These are phyloP conservation scores for Rostratula benghalensis DNA, from an alignment of 2,113 vertebrate genomes.

Conservation along the genomic window DNA sequence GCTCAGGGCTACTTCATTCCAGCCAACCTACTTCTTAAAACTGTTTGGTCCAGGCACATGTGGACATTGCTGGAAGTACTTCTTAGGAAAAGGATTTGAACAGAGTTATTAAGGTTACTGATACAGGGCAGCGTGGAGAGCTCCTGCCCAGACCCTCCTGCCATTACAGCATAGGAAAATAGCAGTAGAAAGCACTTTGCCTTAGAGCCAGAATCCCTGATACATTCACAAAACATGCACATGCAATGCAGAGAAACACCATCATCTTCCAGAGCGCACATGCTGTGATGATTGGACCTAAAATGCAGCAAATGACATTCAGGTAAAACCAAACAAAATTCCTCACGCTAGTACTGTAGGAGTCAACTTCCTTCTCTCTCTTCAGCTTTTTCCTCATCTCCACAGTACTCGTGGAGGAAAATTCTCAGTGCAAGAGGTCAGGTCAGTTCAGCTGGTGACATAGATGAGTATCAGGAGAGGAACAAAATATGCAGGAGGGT, in stretches of 20 bases:
- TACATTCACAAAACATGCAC: background rate
- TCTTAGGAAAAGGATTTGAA: conserved; percentile 2
- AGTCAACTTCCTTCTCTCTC: background rate
- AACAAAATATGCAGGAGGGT: background rate
- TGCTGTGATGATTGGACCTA: background rate
- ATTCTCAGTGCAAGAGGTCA: background rate
- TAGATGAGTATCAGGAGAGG: background rate
- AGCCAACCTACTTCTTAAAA: background rate
- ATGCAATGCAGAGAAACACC: rapidly evolving
- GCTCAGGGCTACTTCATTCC: background rate
- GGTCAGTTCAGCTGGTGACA: background rate
- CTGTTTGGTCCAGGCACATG: background rate
- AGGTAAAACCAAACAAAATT: background rate
- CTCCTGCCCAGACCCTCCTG: background rate
- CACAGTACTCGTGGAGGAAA: background rate
- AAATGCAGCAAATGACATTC: background rate
- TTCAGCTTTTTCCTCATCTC: background rate
- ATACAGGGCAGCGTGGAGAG: background rate
- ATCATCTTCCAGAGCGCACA: background rate
- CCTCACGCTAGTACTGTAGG: background rate
- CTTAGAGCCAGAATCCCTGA: background rate
- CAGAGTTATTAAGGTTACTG: background rate
- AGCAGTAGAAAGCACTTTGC: rapidly evolving
- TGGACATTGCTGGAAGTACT: background rate
- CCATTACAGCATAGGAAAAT: background rate